Base-by-base conservation (phyloP, 2,113 vertebrate genomes). In the Cynocephalus volans region DNA sequence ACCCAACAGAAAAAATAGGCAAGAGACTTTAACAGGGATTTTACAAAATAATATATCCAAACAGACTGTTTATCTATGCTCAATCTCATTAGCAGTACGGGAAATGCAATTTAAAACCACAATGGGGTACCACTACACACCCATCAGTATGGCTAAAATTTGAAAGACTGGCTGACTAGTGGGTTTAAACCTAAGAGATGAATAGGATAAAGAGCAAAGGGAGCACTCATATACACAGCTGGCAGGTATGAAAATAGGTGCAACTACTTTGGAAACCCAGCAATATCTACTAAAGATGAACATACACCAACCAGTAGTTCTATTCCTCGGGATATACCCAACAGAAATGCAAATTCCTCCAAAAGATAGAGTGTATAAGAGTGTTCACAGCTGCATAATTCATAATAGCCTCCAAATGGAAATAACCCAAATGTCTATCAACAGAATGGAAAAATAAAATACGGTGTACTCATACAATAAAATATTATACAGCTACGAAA, bases 41-140 rank as follows among this genome's bases (percentile, higher is more conserved):
- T 92, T 83, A 93, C 18, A 93, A 90, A 90, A 60, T 58, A n/a
- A 41, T 11, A 80, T 52, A 67, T 72, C 31, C 69, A 62, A 93
- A 83, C 17, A 52, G 28, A 24, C 62, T 54, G 72, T 50, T n/a
- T 8, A 60, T 52, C 65, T 77, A 54, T 77, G 24, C 36, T 72
- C 41, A 50, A 48, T 65, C 36, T 84, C 76, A 73, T 15, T 18
- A 64, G 24, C n/a, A 67, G 79, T 21, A 60, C 54, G 26, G 33
- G n/a, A 96, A 93, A 73, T 73, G 41, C 50, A 56, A 64, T 21
- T 64, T 70, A 88, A 85, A 86, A 80, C 92, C 54, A 50, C 48
- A 93, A 6, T 1, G 18, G 88, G 15, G 48, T 86, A 72, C 69
- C 6, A 76, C 50, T 18, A 24, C 24, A 60, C 33, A 82, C 3